phyloP scores from a whole-genome alignment of 1,140 invertebrate species.

The Zaprionus africanus region DNA sequence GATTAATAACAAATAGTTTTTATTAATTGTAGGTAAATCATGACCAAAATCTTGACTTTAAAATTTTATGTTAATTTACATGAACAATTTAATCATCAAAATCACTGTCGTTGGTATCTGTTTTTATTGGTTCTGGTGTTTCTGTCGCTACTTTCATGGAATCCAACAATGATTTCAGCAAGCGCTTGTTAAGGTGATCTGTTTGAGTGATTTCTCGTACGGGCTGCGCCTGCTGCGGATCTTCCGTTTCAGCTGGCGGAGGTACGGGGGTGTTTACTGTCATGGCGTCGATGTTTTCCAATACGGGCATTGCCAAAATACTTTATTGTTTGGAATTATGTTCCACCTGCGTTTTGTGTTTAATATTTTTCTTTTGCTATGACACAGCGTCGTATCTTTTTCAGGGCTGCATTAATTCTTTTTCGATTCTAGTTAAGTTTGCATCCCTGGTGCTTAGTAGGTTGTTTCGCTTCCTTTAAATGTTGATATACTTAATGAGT shows the following conservation, averaged over 20 bases:
- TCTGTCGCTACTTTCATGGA: constrained; percentile 61
- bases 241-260: constrained; percentile 35
- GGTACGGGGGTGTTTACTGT: constrained; percentile 52
- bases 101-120: constrained; percentile 56
- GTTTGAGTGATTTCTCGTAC: constrained; percentile 76
- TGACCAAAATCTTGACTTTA: constrained; percentile 50
- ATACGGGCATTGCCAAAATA: constrained; percentile 48
- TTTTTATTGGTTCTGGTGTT: constrained; percentile 9
- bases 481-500: not conserved
- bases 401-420: not conserved
- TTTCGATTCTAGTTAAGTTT: not conserved
- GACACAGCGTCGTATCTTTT: constrained; percentile 6
- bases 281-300: constrained; percentile 61
- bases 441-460: not conserved
- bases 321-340: constrained; percentile 12
- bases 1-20: constrained; percentile 49
- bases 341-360: not conserved
- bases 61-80: constrained; percentile 57
- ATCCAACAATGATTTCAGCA: constrained; percentile 70
- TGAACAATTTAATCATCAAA: constrained; percentile 65
- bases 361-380: constrained; percentile 20
- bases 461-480: not conserved
- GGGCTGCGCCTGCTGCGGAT: constrained; percentile 43
- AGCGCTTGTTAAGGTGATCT: constrained; percentile 72
- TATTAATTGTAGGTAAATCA: constrained; percentile 51